Percentiles rank a stretch among this genome's conserved stretches.
Conservation (phyloP, 2,113 vertebrate genomes). For the Cyphomyrus discorhynchus region DNA sequence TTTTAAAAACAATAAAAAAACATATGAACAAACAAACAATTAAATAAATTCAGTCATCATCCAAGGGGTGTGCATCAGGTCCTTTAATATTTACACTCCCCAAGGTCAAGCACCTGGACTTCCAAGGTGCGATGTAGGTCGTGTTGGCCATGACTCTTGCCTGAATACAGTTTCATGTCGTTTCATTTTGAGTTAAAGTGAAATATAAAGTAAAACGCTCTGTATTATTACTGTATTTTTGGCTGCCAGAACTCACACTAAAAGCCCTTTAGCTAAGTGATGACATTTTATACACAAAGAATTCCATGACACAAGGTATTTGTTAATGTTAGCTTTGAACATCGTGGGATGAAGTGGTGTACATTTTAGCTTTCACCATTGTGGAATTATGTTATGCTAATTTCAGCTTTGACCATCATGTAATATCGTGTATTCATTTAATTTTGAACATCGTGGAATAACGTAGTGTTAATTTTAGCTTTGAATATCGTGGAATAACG, state of each 20-base stretch:
- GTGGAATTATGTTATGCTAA: too few species aligned
- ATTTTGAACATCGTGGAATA: too few species aligned
- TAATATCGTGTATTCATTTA: too few species aligned
- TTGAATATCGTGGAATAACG: background rate
- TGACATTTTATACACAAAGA: background rate
- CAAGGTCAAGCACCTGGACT: background rate
- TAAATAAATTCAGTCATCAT: background rate
- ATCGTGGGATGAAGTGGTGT: background rate
- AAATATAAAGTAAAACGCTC: background rate
- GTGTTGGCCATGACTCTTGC: background rate
- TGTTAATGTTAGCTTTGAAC: background rate
- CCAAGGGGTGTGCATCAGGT: background rate
- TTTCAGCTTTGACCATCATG: too few species aligned
- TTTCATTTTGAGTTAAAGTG: background rate
- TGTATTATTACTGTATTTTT: background rate
- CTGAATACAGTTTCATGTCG: background rate
- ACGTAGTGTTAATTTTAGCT: background rate
- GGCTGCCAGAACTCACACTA: background rate
- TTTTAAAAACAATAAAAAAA: background rate
- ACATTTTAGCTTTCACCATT: too few species aligned
- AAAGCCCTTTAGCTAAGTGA: background rate
- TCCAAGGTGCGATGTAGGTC: background rate
- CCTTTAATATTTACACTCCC: background rate
- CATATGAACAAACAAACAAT: background rate
- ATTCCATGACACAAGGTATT: background rate